Evolutionary conservation across 2,113 vertebrate species (phyloP), one percentile per base, ranked within the genome.

Genomic region (Ptyas mucosa): DNA sequence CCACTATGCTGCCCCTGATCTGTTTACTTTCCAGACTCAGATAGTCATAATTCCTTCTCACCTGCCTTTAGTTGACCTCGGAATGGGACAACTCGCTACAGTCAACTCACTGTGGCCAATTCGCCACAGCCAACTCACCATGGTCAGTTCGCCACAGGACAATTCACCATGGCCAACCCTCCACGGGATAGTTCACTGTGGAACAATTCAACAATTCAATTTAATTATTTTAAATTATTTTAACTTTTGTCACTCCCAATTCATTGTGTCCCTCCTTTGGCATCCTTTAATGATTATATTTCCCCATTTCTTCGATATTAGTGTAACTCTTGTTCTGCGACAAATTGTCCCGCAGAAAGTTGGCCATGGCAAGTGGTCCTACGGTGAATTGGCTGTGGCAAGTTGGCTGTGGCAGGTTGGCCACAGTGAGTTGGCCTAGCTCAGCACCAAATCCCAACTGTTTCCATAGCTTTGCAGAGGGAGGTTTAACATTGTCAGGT

Each of bases 171-270:
- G 26, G 24, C 57, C 64, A 69, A n/a, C 12, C n/a, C 12, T 12
- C 61, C 61, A 15, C 1, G 12, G 12, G 3, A n/a, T n/a, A 69
- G n/a, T 12, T n/a, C 0, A 0, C 12, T 4, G 2, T 34, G 29
- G 12, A 69, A 34, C 64, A 69, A 34, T 69, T 69, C 64, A 69
- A 34, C 11, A 64, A 64, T 64, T 64, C 61, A 64, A n/a, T 15
- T 69, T n/a, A 15, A n/a, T 34, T 34, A 34, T 69, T 69, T 69
- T 29, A 69, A 69, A 34, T 69, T 34, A 69, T 69, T 69, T 69
- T 69, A 15, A 69, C n/a, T 69, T 69, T 69, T 34, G 64, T 69
- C 64, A 34, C 64, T 34, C 14, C 29, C 14, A 69, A 15, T 69
- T 34, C 64, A 18, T 69, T 69, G 29, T 69, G 64, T 18, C 14